A percentile compares a stretch with the other conserved stretches of the same genome.
phyloP scores from a whole-genome alignment of 2,113 vertebrate genomes.

The Myocastor coypus region DNA sequence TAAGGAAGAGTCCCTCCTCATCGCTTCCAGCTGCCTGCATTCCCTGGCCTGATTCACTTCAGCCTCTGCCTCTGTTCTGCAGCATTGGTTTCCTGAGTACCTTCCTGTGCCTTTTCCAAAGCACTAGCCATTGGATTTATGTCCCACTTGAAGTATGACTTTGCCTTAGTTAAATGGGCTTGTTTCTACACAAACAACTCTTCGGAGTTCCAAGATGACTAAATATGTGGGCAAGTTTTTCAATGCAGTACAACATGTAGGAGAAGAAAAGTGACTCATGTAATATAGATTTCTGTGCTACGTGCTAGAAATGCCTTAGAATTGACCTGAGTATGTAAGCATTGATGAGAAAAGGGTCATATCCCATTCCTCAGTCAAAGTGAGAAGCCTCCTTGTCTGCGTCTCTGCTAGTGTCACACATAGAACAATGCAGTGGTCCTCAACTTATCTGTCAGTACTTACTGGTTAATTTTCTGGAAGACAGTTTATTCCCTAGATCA shows the following conservation, averaged over 20 bases:
- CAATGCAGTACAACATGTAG: background rate
- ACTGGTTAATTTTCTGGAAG: background rate
- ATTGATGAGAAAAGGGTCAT: background rate
- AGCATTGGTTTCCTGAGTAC: background rate
- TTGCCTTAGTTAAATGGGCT: conserved; percentile 3
- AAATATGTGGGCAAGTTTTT: background rate
- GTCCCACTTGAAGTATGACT: background rate
- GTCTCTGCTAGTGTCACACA: fast-evolving
- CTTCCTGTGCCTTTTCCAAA: background rate
- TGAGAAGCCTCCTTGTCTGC: background rate
- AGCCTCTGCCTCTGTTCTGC: background rate
- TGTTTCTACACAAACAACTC: conserved; percentile 45
- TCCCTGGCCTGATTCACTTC: background rate
- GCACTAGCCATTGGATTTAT: background rate
- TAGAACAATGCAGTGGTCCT: background rate
- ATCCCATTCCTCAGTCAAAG: background rate
- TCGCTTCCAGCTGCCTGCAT: background rate
- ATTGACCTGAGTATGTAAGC: background rate
- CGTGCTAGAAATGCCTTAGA: background rate
- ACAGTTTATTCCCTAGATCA: background rate
- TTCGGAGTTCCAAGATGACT: conserved; percentile 13
- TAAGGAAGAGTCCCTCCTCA: background rate
- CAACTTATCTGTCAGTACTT: background rate
- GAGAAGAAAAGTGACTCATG: background rate
- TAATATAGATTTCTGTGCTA: background rate